phyloP scores from a whole-genome alignment of 2,797 vertebrate species.

The Cercopithecus neglectus region DNA sequence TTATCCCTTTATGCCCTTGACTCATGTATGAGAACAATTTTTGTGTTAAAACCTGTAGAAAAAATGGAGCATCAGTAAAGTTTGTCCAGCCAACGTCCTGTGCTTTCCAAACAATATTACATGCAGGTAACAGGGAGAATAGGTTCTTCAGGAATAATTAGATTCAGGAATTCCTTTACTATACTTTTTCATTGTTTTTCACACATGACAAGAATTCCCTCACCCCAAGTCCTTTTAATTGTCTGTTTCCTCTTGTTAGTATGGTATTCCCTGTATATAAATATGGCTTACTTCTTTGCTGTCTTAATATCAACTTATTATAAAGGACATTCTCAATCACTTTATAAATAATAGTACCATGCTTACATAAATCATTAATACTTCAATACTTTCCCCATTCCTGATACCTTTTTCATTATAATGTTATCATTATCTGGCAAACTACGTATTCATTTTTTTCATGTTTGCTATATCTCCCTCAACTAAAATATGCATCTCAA shows the following conservation, averaged over 20 bases:
- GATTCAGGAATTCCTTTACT: background rate
- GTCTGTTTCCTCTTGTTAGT: background rate
- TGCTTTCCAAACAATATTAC: background rate
- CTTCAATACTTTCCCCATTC: background rate
- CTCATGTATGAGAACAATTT: background rate
- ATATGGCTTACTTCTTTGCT: background rate
- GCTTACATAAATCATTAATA: background rate
- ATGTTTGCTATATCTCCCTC: background rate
- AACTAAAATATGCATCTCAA: background rate
- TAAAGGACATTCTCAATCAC: background rate
- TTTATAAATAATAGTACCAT: background rate
- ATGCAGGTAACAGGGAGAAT: background rate
- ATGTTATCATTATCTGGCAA: background rate
- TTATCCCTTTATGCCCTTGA: background rate
- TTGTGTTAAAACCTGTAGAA: background rate
- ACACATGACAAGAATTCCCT: background rate
- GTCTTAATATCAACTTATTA: background rate
- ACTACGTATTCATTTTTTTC: background rate
- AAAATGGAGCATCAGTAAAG: background rate
- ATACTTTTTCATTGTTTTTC: background rate
- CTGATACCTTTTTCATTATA: background rate
- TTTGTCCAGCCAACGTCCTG: too few species aligned
- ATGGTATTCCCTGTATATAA: background rate
- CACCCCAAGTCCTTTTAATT: background rate
- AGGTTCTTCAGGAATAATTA: background rate